These are phyloP conservation scores for Vultur gryphus DNA, from an alignment of 2,797 vertebrate species.

Conservation along the genomic window DNA sequence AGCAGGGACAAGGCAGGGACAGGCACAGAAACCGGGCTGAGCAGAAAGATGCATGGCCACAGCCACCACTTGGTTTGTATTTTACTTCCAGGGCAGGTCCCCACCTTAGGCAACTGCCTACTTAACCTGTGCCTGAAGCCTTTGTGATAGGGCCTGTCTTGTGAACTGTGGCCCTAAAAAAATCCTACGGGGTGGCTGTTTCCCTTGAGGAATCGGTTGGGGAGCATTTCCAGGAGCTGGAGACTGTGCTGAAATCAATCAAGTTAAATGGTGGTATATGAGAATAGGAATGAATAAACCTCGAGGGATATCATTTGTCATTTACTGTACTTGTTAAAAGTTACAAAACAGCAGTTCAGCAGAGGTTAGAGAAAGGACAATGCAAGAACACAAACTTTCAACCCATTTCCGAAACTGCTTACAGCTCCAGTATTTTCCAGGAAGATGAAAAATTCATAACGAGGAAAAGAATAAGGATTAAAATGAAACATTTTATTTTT, in stretches of 20 bases:
- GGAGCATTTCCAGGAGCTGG: not conserved
- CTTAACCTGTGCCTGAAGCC: not conserved
- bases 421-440: not conserved
- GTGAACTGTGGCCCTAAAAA: not conserved
- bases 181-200: not conserved
- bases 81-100: not conserved
- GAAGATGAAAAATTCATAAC: not conserved
- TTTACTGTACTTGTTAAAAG: conserved; percentile 55
- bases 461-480: not conserved
- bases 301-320: conserved; percentile 57
- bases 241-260: conserved; percentile 8
- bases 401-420: not conserved
- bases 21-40: not conserved
- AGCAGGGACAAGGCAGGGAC: not conserved
- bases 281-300: conserved; percentile 41
- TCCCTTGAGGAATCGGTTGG: not conserved
- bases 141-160: not conserved
- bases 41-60: not conserved
- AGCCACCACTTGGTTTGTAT: not conserved
- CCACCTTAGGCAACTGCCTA: not conserved
- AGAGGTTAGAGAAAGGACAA: conserved; percentile 50
- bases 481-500: not conserved
- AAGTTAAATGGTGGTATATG: conserved; percentile 9
- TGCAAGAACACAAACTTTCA: conserved; percentile 23
- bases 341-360: conserved; percentile 32